phyloP scores from a whole-genome alignment of 2,797 vertebrate genomes.

The Craterocephalus amniculus region DNA sequence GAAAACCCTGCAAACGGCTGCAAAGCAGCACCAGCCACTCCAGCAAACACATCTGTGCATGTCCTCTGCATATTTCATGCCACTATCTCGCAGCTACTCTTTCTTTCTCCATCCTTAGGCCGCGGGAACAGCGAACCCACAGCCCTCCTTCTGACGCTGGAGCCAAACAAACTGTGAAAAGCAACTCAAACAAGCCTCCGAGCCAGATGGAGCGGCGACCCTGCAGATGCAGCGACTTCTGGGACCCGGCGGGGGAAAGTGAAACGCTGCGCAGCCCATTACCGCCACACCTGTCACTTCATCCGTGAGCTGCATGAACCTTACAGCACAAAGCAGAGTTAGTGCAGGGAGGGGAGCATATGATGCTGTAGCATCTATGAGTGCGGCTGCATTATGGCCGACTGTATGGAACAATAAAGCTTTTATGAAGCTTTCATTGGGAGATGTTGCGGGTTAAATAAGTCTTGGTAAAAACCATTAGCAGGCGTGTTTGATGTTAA shows the following conservation, averaged over 20 bases:
- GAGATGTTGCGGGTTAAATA: neutral
- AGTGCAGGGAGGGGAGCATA: neutral
- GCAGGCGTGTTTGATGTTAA: neutral
- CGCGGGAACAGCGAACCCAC: neutral
- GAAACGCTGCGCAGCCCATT: neutral
- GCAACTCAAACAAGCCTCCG: neutral
- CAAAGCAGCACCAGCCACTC: neutral
- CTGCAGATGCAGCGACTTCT: conserved; percentile 6
- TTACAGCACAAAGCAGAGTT: neutral
- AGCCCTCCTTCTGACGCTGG: neutral
- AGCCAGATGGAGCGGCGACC: neutral
- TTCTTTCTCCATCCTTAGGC: neutral
- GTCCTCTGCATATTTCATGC: neutral
- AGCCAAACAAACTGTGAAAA: neutral
- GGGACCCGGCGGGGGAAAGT: neutral
- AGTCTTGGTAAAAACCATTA: conserved; percentile 16
- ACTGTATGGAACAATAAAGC: conserved; percentile 42
- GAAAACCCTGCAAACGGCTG: neutral
- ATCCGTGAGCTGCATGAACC: neutral
- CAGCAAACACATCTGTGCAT: neutral
- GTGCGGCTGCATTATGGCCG: neutral
- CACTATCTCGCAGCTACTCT: neutral
- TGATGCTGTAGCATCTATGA: neutral
- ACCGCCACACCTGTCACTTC: conserved; percentile 18
- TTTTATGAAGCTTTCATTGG: conserved; percentile 51